phyloP scores from a whole-genome alignment of 2,888 invertebrate species.

The Melanargia galathea region DNA sequence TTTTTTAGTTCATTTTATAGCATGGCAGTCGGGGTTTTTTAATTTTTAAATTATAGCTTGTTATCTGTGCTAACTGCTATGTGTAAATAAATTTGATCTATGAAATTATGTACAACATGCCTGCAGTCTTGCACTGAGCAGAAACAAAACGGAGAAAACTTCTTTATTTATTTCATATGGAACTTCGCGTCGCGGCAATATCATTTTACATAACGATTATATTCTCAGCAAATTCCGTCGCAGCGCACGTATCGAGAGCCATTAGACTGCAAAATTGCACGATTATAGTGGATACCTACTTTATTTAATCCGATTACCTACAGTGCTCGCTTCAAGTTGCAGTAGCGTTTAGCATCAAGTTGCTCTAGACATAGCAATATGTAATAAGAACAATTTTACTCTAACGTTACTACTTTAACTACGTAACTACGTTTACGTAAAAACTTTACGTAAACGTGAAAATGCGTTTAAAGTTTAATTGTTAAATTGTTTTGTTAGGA shows the following conservation, averaged over 20 bases:
- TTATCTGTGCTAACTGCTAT: too few relatives aligned
- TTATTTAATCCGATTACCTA: conserved; percentile 23
- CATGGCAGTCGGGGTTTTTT: too few relatives aligned
- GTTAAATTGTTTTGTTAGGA: too few relatives aligned
- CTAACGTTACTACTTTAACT: not conserved
- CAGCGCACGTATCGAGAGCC: conserved; percentile 61
- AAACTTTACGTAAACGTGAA: too few relatives aligned
- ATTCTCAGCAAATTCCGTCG: conserved; percentile 45
- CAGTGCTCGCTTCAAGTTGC: conserved; percentile 7
- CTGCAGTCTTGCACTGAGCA: not conserved
- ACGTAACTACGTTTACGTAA: too few relatives aligned
- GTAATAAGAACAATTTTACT: not conserved
- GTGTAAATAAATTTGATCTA: too few relatives aligned
- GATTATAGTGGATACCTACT: conserved; percentile 43
- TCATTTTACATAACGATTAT: conserved; percentile 49
- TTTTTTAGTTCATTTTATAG: too few relatives aligned
- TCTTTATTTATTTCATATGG: conserved; percentile 9
- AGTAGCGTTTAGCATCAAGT: not conserved
- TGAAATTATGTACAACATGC: not conserved
- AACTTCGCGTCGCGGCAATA: conserved; percentile 25
- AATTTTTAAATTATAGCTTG: too few relatives aligned
- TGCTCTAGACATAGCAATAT: not conserved
- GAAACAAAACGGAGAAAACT: not conserved
- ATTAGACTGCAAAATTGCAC: conserved; percentile 57
- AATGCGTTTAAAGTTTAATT: too few relatives aligned